Evolutionary conservation across 2,797 vertebrate genomes (phyloP), one percentile per base, ranked within the genome.

Genomic region (Mustela erminea): DNA sequence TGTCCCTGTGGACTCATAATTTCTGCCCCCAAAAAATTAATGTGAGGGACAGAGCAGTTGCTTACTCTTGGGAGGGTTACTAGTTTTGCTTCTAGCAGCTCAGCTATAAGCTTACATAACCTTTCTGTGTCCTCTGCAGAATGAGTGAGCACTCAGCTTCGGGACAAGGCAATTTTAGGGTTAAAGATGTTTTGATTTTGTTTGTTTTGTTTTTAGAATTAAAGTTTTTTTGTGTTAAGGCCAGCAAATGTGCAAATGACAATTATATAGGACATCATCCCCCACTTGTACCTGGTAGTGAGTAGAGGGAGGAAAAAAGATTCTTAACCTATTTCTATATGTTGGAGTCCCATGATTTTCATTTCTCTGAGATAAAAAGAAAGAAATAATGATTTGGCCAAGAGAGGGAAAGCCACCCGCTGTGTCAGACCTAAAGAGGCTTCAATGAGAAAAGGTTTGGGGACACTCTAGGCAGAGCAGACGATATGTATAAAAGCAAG

Each of bases 1-100:
- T 82, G 35, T 84, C 66, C 75, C 54, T 64, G 32, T 92, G 60
- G 35, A 88, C 35, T 95, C 70, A 54, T 87, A 25, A 80, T 92
- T 93, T 96, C 95, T 97, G 62, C 84, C 90, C 90, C 46, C 87
- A 46, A 90, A 83, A 87, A 92, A 85, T 97, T 92, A 94, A 75
- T 75, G 66, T 70, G 56, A 72, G 11, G 49, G 14, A 32, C 29
- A 83, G 84, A 94, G 62, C 87, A 97, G 84, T 58, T 95, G 87
- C 95, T 96, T 84, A 84, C 93, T 62, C 46, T 74, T 75, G 87
- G 72, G 58, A 78, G n/a, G 74, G 80, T 66, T 60, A 89, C 8
- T 14, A 78, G 68, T 68, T 92, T 32, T 68, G 49, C 74, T 87
- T 96, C 84, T 84, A 96, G 75, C 35, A 62, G 49, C 88, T 94